Evolutionary conservation across 1,140 invertebrate genomes (phyloP).

Genomic region (Macrosteles quadrilineatus): DNA sequence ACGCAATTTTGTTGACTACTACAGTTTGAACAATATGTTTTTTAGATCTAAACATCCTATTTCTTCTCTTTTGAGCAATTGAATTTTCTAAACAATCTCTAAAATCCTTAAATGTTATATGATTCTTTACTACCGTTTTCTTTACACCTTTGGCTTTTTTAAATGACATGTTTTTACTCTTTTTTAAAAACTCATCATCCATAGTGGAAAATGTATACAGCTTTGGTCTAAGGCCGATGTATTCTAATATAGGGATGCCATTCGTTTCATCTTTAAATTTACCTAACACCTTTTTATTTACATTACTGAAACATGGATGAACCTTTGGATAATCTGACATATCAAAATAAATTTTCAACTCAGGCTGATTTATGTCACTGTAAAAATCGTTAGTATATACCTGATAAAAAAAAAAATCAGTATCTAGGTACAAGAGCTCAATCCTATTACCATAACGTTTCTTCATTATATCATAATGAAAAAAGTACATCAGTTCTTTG

Average conservation of each 20-base stretch:
- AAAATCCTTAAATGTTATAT: slow-evolving; percentile 35
- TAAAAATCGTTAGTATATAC: slow-evolving; percentile 38
- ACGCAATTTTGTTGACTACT: slow-evolving; percentile 28
- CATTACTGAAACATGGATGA: slow-evolving; percentile 28
- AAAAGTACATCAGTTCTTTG: slow-evolving; percentile 38
- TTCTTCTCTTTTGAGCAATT: slow-evolving; percentile 15
- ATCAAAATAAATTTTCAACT: slow-evolving; percentile 35
- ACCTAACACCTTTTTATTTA: slow-evolving; percentile 53
- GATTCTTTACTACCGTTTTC: slow-evolving; percentile 35
- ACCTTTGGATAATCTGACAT: slow-evolving; percentile 36
- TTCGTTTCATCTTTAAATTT: slow-evolving; percentile 56
- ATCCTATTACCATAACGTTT: slow-evolving; percentile 21
- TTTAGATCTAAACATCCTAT: slow-evolving; percentile 25
- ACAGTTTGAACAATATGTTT: slow-evolving; percentile 35
- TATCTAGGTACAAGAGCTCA: slow-evolving; percentile 49
- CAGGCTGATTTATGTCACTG: slow-evolving; percentile 29
- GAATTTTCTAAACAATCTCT: slow-evolving; percentile 28
- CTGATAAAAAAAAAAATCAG: slow-evolving; percentile 49
- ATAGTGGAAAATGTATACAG: slow-evolving; percentile 47
- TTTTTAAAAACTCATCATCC: slow-evolving; percentile 27
- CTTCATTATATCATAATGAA: slow-evolving; percentile 35
- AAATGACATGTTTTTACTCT: slow-evolving; percentile 12
- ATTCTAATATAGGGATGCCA: slow-evolving; percentile 48
- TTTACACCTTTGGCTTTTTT: slow-evolving; percentile 45
- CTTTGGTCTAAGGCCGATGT: slow-evolving; percentile 51